Conservation (phyloP, 2,113 vertebrate genomes). For the Nestor notabilis region DNA sequence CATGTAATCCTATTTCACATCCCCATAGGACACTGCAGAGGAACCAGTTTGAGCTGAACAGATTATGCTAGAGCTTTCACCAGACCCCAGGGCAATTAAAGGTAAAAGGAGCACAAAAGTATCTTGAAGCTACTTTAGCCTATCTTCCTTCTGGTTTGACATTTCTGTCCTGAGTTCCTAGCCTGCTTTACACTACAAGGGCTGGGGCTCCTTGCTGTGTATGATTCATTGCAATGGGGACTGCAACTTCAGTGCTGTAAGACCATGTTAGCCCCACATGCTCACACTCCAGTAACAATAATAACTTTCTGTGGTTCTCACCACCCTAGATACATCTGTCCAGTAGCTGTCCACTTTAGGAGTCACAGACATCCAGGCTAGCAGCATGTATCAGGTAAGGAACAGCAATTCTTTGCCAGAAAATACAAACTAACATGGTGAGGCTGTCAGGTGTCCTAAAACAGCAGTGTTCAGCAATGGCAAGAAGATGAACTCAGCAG, state of each 20-base stretch:
- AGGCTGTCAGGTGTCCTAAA: neutral
- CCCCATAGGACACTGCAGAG: constrained; percentile 3
- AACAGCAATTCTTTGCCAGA: neutral
- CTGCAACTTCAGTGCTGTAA: neutral
- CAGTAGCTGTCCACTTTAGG: neutral
- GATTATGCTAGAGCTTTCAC: neutral
- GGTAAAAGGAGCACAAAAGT: neutral
- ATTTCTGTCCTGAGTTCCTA: neutral
- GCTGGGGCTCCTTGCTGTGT: neutral
- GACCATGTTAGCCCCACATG: neutral
- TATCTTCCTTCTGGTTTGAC: neutral
- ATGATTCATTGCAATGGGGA: neutral
- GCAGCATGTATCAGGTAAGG: neutral
- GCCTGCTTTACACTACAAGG: neutral
- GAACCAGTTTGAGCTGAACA: neutral
- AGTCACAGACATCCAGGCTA: neutral
- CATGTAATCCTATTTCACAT: constrained; percentile 38
- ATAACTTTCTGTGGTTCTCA: neutral
- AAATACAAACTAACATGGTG: neutral
- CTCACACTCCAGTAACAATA: neutral
- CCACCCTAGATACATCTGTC: neutral
- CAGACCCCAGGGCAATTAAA: neutral
- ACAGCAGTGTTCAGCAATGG: neutral
- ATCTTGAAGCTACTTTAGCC: neutral
- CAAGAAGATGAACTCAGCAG: neutral